These are phyloP conservation scores for Diacarnus erythraeanus DNA, from an alignment of 37 sponge, comb jelly and placozoan species.

Conservation along the genomic window DNA sequence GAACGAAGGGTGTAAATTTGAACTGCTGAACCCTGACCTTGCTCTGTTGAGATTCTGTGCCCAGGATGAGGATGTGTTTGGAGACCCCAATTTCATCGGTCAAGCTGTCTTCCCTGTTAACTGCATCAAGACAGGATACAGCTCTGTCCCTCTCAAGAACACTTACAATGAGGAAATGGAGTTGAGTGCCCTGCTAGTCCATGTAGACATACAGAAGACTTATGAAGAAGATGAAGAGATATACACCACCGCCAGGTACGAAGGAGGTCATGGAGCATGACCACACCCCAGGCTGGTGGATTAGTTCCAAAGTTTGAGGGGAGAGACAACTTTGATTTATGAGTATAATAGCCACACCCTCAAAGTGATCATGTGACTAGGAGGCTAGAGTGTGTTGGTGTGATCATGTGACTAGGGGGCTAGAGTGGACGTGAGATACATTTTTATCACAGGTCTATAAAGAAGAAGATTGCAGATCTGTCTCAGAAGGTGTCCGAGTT, in stretches of 20 bases:
- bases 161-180: constrained; percentile 90
- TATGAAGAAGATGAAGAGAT: constrained; percentile 61
- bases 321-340: too few relatives aligned
- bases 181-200: constrained; percentile 80
- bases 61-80: constrained; percentile 94
- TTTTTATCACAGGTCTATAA: constrained; percentile 6
- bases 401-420: too few relatives aligned
- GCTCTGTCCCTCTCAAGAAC: constrained; percentile 89
- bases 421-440: neutral
- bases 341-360: too few relatives aligned
- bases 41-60: constrained; percentile 88
- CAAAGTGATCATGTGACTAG: too few relatives aligned
- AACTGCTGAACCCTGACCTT: constrained; percentile 85
- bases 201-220: constrained; percentile 63
- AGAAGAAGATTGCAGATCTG: constrained; percentile 18
- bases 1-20: constrained; percentile 84
- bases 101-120: constrained; percentile 87
- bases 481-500: constrained; percentile 30
- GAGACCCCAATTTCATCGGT: constrained; percentile 94
- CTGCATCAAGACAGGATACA: constrained; percentile 83
- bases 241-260: constrained; percentile 36
- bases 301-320: too few relatives aligned
- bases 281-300: too few relatives aligned
- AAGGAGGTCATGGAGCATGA: too few relatives aligned
- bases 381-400: too few relatives aligned